phyloP scores from a whole-genome alignment of 1,140 invertebrate species.

The Pentalonia nigronervosa region DNA sequence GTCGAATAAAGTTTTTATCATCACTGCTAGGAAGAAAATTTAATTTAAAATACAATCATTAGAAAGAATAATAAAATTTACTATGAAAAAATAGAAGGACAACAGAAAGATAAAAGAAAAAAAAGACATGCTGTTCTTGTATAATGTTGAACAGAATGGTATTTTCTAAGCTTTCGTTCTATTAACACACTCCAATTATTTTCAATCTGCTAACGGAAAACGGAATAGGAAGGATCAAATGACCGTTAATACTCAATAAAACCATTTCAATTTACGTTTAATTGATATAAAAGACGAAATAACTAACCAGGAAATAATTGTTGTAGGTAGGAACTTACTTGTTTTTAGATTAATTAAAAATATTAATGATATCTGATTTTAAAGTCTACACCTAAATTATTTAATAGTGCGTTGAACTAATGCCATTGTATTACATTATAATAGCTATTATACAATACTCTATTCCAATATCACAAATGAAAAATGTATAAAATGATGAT shows the following conservation, averaged over 20 bases:
- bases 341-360: background rate
- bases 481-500: too few species aligned
- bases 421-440: too few species aligned
- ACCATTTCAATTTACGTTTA: background rate
- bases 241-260: background rate
- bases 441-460: too few species aligned
- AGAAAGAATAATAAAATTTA: background rate
- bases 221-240: background rate
- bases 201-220: background rate
- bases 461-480: too few species aligned
- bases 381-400: background rate
- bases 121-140: background rate
- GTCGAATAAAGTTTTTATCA: background rate
- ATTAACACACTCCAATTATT: conserved; percentile 10
- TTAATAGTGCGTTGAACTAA: background rate
- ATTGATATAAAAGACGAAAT: background rate
- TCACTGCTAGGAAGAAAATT: background rate
- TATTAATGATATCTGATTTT: background rate
- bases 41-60: background rate
- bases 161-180: background rate
- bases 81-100: background rate
- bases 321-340: background rate
- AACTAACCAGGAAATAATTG: background rate
- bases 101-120: background rate
- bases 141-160: background rate